Evolutionary conservation across 2,113 vertebrate species (phyloP).

Genomic region (Phrynosoma blainvillii): DNA sequence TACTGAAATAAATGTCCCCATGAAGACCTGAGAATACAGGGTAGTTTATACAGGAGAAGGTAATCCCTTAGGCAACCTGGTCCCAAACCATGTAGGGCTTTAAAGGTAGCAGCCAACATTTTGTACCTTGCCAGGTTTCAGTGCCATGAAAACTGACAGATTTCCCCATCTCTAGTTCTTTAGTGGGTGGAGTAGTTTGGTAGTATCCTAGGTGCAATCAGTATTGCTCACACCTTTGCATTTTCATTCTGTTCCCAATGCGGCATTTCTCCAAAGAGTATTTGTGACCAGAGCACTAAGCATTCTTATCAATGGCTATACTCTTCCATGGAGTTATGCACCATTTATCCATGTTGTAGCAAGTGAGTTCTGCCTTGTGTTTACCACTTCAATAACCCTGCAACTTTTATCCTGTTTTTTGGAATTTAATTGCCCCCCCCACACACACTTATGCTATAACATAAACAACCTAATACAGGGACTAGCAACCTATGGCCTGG

Average conservation of each 20-base stretch:
- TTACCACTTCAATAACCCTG: background rate
- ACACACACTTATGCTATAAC: background rate
- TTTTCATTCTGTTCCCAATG: background rate
- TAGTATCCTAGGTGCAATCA: background rate
- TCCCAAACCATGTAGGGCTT: too few species aligned
- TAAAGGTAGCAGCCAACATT: too few species aligned
- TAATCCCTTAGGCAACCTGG: too few species aligned
- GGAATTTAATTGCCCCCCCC: background rate
- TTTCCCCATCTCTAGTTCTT: too few species aligned
- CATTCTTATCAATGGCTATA: background rate
- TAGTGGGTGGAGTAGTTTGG: background rate
- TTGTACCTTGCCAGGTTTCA: too few species aligned
- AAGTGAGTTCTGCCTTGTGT: background rate
- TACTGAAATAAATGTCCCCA: too few species aligned
- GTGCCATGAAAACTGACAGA: background rate
- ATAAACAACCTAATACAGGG: background rate
- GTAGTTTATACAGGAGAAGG: too few species aligned
- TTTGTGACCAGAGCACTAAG: background rate
- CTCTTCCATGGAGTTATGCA: background rate
- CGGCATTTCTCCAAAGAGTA: background rate
- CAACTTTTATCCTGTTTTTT: background rate
- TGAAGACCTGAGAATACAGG: too few species aligned
- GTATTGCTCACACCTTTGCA: background rate
- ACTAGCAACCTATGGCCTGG: too few species aligned
- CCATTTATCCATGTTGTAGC: background rate